Evolutionary conservation across 2,888 invertebrate genomes (phyloP).

Genomic region (Nipponacmea schrenckii): DNA sequence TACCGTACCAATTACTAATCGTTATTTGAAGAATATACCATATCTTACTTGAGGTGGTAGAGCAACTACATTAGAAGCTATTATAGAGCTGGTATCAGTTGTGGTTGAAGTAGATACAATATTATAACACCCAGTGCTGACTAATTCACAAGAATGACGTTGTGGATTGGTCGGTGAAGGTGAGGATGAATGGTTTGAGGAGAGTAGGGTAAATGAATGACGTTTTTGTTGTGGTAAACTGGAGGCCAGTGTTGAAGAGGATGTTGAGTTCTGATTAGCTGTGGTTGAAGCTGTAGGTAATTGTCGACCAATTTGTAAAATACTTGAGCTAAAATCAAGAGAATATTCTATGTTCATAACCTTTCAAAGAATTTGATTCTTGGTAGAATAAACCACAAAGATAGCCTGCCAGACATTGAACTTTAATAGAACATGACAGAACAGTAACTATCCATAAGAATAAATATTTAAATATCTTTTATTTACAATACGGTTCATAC

Average conservation of each 20-base stretch:
- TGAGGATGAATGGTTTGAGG: slow-evolving; percentile 29
- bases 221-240: slow-evolving; percentile 43
- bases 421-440: too few species aligned
- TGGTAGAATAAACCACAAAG: too few species aligned
- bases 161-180: slow-evolving; percentile 46
- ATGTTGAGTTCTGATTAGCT: slow-evolving; percentile 8
- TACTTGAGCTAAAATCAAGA: background rate
- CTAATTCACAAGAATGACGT: slow-evolving; percentile 45
- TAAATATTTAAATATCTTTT: too few species aligned
- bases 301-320: background rate
- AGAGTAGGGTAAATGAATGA: slow-evolving; percentile 46
- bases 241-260: slow-evolving; percentile 17
- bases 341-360: background rate
- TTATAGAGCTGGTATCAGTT: background rate
- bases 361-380: too few species aligned
- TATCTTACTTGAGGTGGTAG: background rate
- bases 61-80: slow-evolving; percentile 10
- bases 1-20: too few species aligned
- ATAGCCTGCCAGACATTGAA: too few species aligned
- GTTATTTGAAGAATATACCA: too few species aligned
- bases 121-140: slow-evolving; percentile 22
- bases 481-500: too few species aligned
- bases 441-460: too few species aligned
- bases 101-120: background rate
- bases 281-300: slow-evolving; percentile 8